These are phyloP conservation scores for Flexamia atlantica DNA, from an alignment of 2,888 invertebrate genomes.

Conservation along the genomic window DNA sequence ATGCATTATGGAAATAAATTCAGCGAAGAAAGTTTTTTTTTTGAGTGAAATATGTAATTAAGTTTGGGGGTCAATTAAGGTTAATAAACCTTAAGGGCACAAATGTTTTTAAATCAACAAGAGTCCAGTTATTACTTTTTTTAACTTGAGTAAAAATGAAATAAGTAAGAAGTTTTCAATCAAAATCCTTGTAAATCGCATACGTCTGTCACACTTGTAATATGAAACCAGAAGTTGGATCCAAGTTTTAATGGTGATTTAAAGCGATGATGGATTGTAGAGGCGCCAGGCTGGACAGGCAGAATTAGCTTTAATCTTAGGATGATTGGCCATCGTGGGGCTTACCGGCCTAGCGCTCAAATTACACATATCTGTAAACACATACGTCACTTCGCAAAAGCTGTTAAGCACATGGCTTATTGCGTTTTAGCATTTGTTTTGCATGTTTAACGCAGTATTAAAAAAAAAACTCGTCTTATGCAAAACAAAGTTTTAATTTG, in stretches of 20 bases:
- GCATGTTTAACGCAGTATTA: not conserved
- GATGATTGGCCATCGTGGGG: constrained; percentile 50
- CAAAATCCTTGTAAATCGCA: not conserved
- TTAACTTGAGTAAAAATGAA: too few species aligned
- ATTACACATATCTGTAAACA: constrained; percentile 46
- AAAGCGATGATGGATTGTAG: constrained; percentile 49
- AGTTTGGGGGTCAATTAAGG: too few species aligned
- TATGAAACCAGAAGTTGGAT: not conserved
- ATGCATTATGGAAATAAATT: too few species aligned
- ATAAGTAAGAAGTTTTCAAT: too few species aligned
- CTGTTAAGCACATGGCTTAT: constrained; percentile 22
- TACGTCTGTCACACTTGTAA: not conserved
- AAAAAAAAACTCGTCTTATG: too few species aligned
- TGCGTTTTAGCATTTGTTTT: constrained; percentile 24
- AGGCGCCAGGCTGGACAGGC: constrained; percentile 14
- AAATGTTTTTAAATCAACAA: too few species aligned
- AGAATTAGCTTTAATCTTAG: constrained; percentile 49
- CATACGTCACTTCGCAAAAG: not conserved
- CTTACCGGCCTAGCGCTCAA: constrained; percentile 50
- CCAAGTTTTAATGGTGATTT: constrained; percentile 53
- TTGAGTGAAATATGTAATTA: too few species aligned
- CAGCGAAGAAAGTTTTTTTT: too few species aligned
- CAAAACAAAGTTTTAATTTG: too few species aligned
- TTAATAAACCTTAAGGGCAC: too few species aligned
- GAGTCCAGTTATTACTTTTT: too few species aligned